Conservation (phyloP, 2,888 invertebrate genomes). For the Caenorhabditis becei region DNA sequence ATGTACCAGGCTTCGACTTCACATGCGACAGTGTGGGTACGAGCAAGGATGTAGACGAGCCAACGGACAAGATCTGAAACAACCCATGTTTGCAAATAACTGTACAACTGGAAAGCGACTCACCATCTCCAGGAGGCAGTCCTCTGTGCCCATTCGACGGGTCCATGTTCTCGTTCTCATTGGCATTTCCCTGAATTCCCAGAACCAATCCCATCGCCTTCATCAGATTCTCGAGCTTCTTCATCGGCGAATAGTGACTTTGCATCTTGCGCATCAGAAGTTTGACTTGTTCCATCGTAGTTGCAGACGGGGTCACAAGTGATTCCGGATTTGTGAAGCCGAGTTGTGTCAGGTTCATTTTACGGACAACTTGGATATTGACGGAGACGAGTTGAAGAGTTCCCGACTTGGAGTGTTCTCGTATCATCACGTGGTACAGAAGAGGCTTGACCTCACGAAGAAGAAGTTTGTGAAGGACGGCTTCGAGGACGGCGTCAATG, state of each 20-base stretch:
- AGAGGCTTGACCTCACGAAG: conserved; percentile 83
- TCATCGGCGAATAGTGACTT: conserved; percentile 92
- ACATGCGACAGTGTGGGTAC: conserved; percentile 91
- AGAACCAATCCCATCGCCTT: conserved; percentile 61
- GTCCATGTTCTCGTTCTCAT: conserved; percentile 58
- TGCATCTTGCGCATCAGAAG: conserved; percentile 89
- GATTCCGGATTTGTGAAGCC: conserved; percentile 82
- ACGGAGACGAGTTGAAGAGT: conserved; percentile 82
- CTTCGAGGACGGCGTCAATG: conserved; percentile 94
- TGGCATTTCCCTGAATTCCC: conserved; percentile 41
- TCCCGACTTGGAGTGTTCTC: conserved; percentile 82
- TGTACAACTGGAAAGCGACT: neutral
- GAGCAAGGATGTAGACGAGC: conserved; percentile 92
- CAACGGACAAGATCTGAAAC: conserved; percentile 93
- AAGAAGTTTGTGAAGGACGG: conserved; percentile 93
- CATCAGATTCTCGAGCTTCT: conserved; percentile 91
- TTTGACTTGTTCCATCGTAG: conserved; percentile 87
- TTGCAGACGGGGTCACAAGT: conserved; percentile 48
- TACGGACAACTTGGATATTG: conserved; percentile 83
- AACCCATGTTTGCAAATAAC: conserved; percentile 80
- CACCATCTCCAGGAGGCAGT: conserved; percentile 69
- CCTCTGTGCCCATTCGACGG: conserved; percentile 35
- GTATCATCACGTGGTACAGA: conserved; percentile 81
- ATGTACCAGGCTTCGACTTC: conserved; percentile 97
- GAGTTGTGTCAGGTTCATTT: conserved; percentile 83